phyloP scores from a whole-genome alignment of 2,888 invertebrate genomes.

The Parelbella ahira region DNA sequence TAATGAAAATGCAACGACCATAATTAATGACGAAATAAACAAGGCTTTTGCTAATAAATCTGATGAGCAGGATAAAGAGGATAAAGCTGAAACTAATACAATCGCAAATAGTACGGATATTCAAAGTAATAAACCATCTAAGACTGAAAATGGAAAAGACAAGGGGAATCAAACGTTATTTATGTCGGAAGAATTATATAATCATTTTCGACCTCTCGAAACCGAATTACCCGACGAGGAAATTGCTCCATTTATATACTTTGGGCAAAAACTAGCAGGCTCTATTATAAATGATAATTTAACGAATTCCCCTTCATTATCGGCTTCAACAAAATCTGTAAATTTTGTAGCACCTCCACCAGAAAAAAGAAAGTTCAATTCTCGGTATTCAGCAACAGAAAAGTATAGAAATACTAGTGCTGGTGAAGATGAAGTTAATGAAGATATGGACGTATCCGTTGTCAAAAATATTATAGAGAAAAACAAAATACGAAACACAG shows the following conservation, averaged over 20 bases:
- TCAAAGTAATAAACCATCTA: conserved; percentile 47
- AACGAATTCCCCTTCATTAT: conserved; percentile 66
- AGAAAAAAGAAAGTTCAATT: conserved; percentile 69
- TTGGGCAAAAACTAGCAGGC: conserved; percentile 83
- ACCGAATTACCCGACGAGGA: conserved; percentile 83
- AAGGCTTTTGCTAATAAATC: too few relatives aligned
- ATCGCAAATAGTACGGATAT: conserved; percentile 61
- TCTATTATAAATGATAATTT: conserved; percentile 62
- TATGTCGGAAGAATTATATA: conserved; percentile 82
- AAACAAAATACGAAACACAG: conserved; percentile 74
- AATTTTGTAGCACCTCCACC: conserved; percentile 63
- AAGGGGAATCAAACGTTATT: conserved; percentile 77
- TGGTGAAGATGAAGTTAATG: conserved; percentile 78
- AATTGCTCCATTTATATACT: conserved; percentile 85
- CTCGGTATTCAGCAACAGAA: conserved; percentile 70
- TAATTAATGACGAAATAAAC: conserved; percentile 30
- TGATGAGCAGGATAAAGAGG: conserved; percentile 43
- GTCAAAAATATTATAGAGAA: conserved; percentile 76
- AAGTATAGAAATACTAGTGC: conserved; percentile 72
- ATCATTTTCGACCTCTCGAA: conserved; percentile 83
- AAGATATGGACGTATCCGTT: conserved; percentile 82
- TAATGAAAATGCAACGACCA: conserved; percentile 37
- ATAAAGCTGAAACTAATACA: conserved; percentile 51
- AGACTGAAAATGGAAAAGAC: conserved; percentile 59
- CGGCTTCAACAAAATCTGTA: conserved; percentile 73